Evolutionary conservation across 2,888 invertebrate genomes (phyloP).

Genomic region (Venusia cambrica): DNA sequence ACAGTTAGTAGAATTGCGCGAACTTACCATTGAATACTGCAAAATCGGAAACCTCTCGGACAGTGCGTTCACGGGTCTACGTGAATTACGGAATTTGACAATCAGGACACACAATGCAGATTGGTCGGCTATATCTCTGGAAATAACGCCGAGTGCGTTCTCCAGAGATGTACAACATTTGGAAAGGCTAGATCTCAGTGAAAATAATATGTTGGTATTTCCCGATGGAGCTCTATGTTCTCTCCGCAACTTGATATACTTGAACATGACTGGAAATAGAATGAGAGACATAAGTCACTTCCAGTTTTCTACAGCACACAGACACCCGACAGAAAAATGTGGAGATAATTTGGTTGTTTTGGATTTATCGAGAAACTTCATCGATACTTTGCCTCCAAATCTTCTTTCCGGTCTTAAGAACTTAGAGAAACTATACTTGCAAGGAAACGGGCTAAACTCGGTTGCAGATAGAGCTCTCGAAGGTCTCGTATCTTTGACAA

Average conservation of each 20-base stretch:
- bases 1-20: constrained; percentile 87
- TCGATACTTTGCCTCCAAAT: constrained; percentile 87
- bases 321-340: constrained; percentile 84
- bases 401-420: constrained; percentile 86
- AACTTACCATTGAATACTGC: constrained; percentile 90
- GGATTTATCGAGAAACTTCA: constrained; percentile 89
- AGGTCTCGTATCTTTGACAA: constrained; percentile 86
- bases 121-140: constrained; percentile 90
- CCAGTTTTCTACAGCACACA: constrained; percentile 83
- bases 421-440: constrained; percentile 87
- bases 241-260: constrained; percentile 85
- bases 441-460: constrained; percentile 88
- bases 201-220: constrained; percentile 90
- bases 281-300: constrained; percentile 88
- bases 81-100: constrained; percentile 88
- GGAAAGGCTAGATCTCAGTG: constrained; percentile 87
- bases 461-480: constrained; percentile 90
- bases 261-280: constrained; percentile 90
- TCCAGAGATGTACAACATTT: constrained; percentile 86
- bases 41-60: constrained; percentile 91
- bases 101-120: constrained; percentile 91
- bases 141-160: constrained; percentile 87
- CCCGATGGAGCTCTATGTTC: constrained; percentile 89
- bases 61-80: constrained; percentile 90
- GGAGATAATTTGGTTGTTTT: constrained; percentile 85